Evolutionary conservation across 2,888 invertebrate species (phyloP).

Genomic region (Homarus gammarus): DNA sequence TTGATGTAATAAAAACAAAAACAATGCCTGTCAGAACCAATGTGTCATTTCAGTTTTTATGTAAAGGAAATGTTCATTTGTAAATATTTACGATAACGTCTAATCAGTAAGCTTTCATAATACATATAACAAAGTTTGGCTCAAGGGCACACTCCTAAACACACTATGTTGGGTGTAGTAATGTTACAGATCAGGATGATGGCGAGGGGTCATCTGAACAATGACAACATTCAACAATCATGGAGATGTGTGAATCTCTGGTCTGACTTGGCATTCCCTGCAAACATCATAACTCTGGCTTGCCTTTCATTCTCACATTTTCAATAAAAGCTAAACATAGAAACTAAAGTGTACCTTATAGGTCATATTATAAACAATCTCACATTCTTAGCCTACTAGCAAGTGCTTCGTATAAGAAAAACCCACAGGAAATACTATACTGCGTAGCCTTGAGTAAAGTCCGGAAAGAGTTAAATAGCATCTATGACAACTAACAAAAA

Average conservation of each 20-base stretch:
- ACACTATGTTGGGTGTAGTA: conserved; percentile 3
- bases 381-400: conserved; percentile 73
- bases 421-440: conserved; percentile 73
- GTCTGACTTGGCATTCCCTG: conserved; percentile 69
- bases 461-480: conserved; percentile 63
- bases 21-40: conserved; percentile 9
- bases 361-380: conserved; percentile 72
- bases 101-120: neutral
- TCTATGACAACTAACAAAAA: conserved; percentile 73
- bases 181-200: neutral
- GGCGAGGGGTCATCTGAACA: neutral
- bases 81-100: neutral
- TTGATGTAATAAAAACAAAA: neutral
- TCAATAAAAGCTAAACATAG: conserved; percentile 70
- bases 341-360: conserved; percentile 65
- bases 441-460: conserved; percentile 70
- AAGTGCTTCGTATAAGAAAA: conserved; percentile 72
- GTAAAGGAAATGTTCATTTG: neutral
- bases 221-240: conserved; percentile 34
- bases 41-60: neutral
- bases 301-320: conserved; percentile 64
- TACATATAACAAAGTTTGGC: neutral
- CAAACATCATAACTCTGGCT: conserved; percentile 51
- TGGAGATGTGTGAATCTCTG: conserved; percentile 47
- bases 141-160: neutral